phyloP scores from a whole-genome alignment of 1,140 invertebrate genomes.

The Patella vulgata region DNA sequence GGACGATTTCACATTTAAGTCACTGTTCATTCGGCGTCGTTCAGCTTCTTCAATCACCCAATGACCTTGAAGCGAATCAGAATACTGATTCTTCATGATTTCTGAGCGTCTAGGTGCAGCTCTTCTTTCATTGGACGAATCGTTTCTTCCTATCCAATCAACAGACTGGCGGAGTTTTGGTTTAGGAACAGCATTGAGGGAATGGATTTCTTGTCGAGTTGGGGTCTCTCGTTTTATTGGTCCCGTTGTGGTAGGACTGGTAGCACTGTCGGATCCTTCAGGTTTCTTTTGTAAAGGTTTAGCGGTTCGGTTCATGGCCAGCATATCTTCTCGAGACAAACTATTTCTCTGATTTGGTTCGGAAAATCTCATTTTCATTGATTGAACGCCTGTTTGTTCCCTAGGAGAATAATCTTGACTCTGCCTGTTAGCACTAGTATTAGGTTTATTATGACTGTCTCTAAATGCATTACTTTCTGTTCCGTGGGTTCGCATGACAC shows the following conservation, averaged over 20 bases:
- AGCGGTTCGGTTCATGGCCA: constrained; percentile 58
- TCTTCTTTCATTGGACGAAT: background rate
- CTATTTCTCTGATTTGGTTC: constrained; percentile 7
- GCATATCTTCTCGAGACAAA: constrained; percentile 51
- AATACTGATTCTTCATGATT: constrained; percentile 28
- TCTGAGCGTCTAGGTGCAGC: background rate
- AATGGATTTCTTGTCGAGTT: constrained; percentile 44
- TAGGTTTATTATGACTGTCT: no score
- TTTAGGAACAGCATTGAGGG: constrained; percentile 55
- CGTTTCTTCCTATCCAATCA: constrained; percentile 35
- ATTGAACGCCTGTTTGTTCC: no score
- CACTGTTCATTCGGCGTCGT: constrained; percentile 71
- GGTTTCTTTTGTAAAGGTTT: constrained; percentile 43
- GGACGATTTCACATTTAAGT: constrained; percentile 17
- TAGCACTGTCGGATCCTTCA: background rate
- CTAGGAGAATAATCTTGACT: no score
- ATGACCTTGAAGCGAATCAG: constrained; percentile 52
- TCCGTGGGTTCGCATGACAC: constrained; percentile 3
- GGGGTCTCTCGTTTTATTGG: constrained; percentile 33
- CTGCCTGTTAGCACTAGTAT: no score
- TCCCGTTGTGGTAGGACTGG: constrained; percentile 4
- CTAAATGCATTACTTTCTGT: no score
- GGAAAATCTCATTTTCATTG: no score
- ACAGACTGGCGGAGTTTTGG: constrained; percentile 34
- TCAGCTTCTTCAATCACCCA: constrained; percentile 84